Base-by-base conservation (phyloP, 2,888 invertebrate species). In the Conchocele bisecta region DNA sequence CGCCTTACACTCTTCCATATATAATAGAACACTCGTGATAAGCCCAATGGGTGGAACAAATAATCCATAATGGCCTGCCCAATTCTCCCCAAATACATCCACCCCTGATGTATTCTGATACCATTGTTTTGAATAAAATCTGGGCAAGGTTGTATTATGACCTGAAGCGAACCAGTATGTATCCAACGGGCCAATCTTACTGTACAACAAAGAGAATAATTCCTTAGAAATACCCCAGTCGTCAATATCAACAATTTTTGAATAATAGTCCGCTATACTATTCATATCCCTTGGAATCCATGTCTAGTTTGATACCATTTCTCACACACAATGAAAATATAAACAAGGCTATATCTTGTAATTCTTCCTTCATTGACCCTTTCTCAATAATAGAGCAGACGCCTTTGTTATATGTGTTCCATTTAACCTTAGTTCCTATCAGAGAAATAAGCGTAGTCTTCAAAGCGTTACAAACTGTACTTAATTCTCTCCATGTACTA, bases 331-430 rank as follows among this genome's bases (percentile, higher is more conserved):
- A 54, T 5, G n/a, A 3, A 56, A 60, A 58, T 28, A 54, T 60
- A n/a, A 35, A 29, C 0, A 29, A 29, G 22, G 56, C 60, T 20
- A 68, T 37, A 9, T 69, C 50, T 22, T 69, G 67, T 17, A 64
- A 51, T 17, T 63, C 57, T 39, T 20, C 28, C 31, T 69, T 69
- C 68, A 69, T 56, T 9, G 68, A 63, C 5, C 61, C 69, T 29
- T 64, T 64, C 17, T 20, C 15, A 20, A 58, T 44, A 20, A 64
- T 64, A 20, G 20, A 22, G 24, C 42, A 29, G 6, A 64, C 51
- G n/a, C 29, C 28, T 33, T 33, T 11, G 44, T 63, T 69, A 58
- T 69, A 57, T 20, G 64, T 39, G 53, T 42, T 57, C 69, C 64
- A 63, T 42, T 69, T 69, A 31, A 63, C 58, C 35, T 26, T 57